A percentile compares a stretch with the other conserved stretches of the same genome.
Conservation (phyloP, 2,797 vertebrate species). For the Gobionotothen gibberifrons region DNA sequence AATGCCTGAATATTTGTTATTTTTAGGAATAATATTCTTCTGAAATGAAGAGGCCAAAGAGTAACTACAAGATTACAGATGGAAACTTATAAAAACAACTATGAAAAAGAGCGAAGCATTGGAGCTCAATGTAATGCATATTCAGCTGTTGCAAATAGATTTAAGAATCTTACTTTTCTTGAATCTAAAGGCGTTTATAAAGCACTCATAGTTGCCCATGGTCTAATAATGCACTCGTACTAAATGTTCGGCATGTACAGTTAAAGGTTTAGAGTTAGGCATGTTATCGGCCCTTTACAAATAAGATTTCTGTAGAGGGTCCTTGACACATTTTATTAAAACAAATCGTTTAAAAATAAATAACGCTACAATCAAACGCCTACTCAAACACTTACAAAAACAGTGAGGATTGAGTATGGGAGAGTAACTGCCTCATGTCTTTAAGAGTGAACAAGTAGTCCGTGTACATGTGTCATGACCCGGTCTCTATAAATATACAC, state of each 20-base stretch:
- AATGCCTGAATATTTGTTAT: too few species aligned
- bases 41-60: not conserved
- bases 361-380: slow-evolving; percentile 53
- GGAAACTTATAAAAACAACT: not conserved
- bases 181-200: not conserved
- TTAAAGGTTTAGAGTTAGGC: not conserved
- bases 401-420: slow-evolving; percentile 39
- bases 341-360: slow-evolving; percentile 57
- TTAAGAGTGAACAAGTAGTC: slow-evolving; percentile 73
- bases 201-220: not conserved
- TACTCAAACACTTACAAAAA: slow-evolving; percentile 46
- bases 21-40: not conserved
- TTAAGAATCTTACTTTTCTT: not conserved
- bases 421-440: slow-evolving; percentile 59
- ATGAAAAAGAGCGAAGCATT: not conserved
- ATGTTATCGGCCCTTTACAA: slow-evolving; percentile 2
- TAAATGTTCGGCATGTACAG: not conserved
- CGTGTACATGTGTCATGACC: slow-evolving; percentile 76
- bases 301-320: slow-evolving; percentile 16
- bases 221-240: not conserved
- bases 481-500: slow-evolving; percentile 80
- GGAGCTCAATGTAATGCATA: not conserved
- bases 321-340: slow-evolving; percentile 46
- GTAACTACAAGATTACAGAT: not conserved
- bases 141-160: not conserved